Percentiles rank a stretch among this genome's conserved stretches.
These are phyloP conservation scores for Cerastis rubricosa DNA, from an alignment of 2,888 invertebrate species.

Conservation along the genomic window DNA sequence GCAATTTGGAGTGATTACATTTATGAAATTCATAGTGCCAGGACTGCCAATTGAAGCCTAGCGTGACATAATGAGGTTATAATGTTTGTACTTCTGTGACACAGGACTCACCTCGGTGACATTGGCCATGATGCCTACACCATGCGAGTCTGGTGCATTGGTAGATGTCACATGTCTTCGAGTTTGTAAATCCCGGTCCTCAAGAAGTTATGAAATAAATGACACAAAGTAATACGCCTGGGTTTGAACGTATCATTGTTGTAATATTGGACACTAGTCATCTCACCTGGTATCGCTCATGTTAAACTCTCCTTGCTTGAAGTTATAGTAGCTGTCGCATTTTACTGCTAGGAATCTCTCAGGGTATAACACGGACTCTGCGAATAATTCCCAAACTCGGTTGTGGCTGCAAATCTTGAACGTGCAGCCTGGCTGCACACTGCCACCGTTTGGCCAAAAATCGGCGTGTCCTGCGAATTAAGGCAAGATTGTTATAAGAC, in stretches of 20 bases:
- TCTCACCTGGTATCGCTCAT: conserved; percentile 70
- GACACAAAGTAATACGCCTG: neutral
- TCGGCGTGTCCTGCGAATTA: conserved; percentile 82
- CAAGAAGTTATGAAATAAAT: neutral
- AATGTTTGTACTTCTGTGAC: neutral
- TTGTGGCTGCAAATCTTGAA: conserved; percentile 84
- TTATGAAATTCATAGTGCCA: too few species aligned
- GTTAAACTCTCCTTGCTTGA: conserved; percentile 73
- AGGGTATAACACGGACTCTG: conserved; percentile 74
- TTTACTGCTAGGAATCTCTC: conserved; percentile 74
- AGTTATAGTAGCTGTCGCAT: conserved; percentile 76
- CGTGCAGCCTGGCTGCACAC: conserved; percentile 83
- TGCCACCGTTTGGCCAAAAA: conserved; percentile 84
- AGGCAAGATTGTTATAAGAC: conserved; percentile 21
- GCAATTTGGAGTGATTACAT: too few species aligned
- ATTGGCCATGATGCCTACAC: neutral
- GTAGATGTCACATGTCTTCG: neutral
- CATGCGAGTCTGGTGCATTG: neutral
- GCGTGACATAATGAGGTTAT: neutral
- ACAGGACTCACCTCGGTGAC: neutral
- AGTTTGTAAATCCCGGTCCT: neutral
- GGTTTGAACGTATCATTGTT: neutral
- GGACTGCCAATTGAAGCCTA: too few species aligned
- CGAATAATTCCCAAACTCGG: conserved; percentile 78
- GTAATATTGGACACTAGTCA: neutral